Evolutionary conservation across 2,888 invertebrate genomes (phyloP).

Genomic region (Amphipoea oculea): DNA sequence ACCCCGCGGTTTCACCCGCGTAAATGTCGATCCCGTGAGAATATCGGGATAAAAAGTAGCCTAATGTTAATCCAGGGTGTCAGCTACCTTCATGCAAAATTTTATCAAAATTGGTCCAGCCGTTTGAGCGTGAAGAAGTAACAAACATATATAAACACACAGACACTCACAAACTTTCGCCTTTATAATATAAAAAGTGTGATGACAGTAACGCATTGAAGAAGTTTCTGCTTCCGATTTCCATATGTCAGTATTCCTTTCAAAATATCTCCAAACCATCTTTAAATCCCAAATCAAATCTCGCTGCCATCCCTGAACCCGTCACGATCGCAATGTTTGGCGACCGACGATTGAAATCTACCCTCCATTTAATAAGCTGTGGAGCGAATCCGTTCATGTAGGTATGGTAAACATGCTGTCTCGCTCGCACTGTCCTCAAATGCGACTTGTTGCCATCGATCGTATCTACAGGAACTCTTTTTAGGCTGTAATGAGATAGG

Average conservation of each 20-base stretch:
- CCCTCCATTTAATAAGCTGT: constrained; percentile 75
- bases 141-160: too few relatives aligned
- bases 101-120: too few relatives aligned
- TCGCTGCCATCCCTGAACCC: constrained; percentile 38
- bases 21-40: too few relatives aligned
- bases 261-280: not conserved
- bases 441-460: constrained; percentile 57
- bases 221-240: not conserved
- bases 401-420: constrained; percentile 27
- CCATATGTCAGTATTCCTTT: not conserved
- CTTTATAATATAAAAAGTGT: too few relatives aligned
- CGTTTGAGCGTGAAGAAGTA: too few relatives aligned
- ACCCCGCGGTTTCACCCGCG: too few relatives aligned
- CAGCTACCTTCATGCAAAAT: too few relatives aligned
- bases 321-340: constrained; percentile 58
- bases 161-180: too few relatives aligned
- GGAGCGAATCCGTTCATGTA: constrained; percentile 43
- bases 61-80: too few relatives aligned
- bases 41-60: too few relatives aligned
- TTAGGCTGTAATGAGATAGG: constrained; percentile 32
- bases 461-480: constrained; percentile 40
- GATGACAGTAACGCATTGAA: not conserved
- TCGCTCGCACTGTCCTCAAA: constrained; percentile 36
- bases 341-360: constrained; percentile 64
- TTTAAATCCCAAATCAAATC: constrained; percentile 31